These are phyloP conservation scores for Thalassoma bifasciatum DNA, from an alignment of 2,113 vertebrate genomes.

Conservation along the genomic window DNA sequence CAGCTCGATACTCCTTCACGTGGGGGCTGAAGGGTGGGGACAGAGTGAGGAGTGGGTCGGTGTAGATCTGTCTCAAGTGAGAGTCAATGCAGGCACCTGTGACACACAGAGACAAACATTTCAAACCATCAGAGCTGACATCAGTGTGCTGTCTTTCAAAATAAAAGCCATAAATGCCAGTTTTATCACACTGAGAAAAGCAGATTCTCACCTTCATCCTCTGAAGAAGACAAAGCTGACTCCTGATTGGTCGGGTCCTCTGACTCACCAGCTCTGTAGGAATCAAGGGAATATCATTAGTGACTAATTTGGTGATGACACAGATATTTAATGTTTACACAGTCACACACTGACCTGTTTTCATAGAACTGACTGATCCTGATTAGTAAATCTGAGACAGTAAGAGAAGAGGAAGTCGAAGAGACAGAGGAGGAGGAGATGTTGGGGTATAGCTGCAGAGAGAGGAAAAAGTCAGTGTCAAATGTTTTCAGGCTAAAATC, in stretches of 20 bases:
- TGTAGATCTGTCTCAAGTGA: slow-evolving; percentile 90
- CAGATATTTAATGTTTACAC: not conserved
- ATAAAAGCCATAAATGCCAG: too few species aligned
- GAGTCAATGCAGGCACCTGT: slow-evolving; percentile 85
- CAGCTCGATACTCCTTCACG: slow-evolving; percentile 89
- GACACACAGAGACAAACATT: not conserved
- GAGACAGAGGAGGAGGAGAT: slow-evolving; percentile 68
- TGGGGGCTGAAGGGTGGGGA: slow-evolving; percentile 88
- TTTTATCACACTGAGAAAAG: not conserved
- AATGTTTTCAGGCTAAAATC: too few species aligned
- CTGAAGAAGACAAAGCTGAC: not conserved
- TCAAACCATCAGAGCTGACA: too few species aligned
- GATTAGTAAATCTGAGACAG: slow-evolving; percentile 56
- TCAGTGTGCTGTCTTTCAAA: too few species aligned
- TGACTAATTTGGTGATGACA: not conserved
- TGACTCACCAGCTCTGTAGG: slow-evolving; percentile 14
- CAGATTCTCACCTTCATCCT: slow-evolving; percentile 28
- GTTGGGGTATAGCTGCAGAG: slow-evolving; percentile 87
- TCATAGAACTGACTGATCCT: slow-evolving; percentile 50
- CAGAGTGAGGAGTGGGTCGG: slow-evolving; percentile 86
- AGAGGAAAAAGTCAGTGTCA: not conserved
- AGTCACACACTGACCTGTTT: slow-evolving; percentile 16
- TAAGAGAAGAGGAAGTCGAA: slow-evolving; percentile 51
- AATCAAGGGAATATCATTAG: not conserved
- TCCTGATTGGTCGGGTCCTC: slow-evolving; percentile 20